phyloP scores from a whole-genome alignment of 1,140 invertebrate species.

The Drosophila sp. region DNA sequence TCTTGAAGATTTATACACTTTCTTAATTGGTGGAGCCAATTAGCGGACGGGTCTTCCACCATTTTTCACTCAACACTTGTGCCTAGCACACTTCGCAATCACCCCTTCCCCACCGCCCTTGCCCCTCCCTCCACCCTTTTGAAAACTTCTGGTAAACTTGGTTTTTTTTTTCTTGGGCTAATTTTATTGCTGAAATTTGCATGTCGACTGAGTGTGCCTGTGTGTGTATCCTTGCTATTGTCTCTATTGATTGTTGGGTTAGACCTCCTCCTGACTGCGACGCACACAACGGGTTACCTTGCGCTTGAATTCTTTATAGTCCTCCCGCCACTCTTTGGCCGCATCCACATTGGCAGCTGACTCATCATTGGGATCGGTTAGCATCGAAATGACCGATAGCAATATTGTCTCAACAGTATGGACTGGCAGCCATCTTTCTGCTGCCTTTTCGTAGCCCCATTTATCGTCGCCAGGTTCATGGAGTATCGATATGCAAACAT shows the following conservation, averaged over 20 bases:
- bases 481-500: constrained; percentile 99
- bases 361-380: constrained; percentile 99
- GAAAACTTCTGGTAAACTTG: no score
- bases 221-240: no score
- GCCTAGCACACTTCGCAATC: no score
- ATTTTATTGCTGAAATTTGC: no score
- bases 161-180: no score
- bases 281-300: constrained; percentile 98
- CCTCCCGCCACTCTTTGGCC: constrained; percentile 89
- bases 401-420: constrained; percentile 99
- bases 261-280: constrained; percentile 86
- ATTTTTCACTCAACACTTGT: neutral
- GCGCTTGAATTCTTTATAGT: constrained; percentile 97
- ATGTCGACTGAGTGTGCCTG: neutral
- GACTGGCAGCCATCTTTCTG: constrained; percentile 98
- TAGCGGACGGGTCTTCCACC: constrained; percentile 14
- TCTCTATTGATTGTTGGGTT: neutral
- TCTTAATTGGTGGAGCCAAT: constrained; percentile 61
- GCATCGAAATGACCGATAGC: constrained; percentile 99
- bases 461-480: constrained; percentile 99
- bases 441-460: constrained; percentile 97
- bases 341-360: constrained; percentile 99
- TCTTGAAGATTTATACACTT: constrained; percentile 2
- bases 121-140: no score
- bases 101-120: no score